phyloP scores from a whole-genome alignment of 2,888 invertebrate genomes.

The Thecocarcelia acutangulata region DNA sequence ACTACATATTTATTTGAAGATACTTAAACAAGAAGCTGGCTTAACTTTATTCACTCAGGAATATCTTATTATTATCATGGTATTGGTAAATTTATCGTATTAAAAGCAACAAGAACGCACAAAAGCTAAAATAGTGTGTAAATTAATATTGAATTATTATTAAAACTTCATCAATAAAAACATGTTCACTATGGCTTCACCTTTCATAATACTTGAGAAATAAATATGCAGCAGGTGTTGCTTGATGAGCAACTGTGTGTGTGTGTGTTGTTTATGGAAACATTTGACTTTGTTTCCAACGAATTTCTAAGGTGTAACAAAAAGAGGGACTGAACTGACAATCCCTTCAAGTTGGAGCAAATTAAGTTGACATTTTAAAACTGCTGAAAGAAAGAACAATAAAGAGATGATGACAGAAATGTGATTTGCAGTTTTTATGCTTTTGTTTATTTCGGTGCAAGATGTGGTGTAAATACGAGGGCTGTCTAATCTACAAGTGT shows the following conservation, averaged over 20 bases:
- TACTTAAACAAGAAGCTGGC: constrained; percentile 22
- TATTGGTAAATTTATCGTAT: not conserved
- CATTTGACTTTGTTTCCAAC: not conserved
- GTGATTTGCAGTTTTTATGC: constrained; percentile 7
- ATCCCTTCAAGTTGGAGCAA: not conserved
- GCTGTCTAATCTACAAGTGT: not conserved
- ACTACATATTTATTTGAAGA: constrained; percentile 7
- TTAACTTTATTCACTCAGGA: constrained; percentile 32
- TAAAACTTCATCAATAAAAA: constrained; percentile 11
- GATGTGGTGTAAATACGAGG: not conserved
- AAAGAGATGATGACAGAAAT: constrained; percentile 17
- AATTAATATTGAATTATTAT: constrained; percentile 56
- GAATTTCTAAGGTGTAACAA: constrained; percentile 23
- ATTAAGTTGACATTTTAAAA: constrained; percentile 10
- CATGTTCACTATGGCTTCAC: not conserved
- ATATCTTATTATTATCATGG: constrained; percentile 15
- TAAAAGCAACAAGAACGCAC: constrained; percentile 4
- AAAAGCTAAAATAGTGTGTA: constrained; percentile 18
- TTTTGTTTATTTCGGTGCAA: not conserved
- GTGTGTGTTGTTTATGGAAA: not conserved
- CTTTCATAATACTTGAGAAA: not conserved
- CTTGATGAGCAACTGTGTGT: constrained; percentile 9
- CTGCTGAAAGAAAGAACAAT: constrained; percentile 25
- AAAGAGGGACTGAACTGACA: not conserved
- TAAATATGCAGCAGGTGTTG: too few species aligned